Evolutionary conservation across 2,797 vertebrate genomes (phyloP).

Genomic region (Pangasius djambal): DNA sequence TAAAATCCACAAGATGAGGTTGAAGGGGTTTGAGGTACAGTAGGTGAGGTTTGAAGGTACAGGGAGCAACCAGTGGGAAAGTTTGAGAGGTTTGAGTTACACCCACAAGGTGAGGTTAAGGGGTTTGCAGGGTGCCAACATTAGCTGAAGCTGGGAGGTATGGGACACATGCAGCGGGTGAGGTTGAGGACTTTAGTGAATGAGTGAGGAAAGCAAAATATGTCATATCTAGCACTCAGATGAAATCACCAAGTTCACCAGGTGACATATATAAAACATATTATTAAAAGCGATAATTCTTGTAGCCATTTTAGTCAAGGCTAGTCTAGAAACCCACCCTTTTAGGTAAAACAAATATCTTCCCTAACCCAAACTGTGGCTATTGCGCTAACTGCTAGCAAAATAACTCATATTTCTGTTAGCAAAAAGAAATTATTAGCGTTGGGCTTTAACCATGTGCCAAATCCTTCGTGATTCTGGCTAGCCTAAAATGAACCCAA

Average conservation of each 20-base stretch:
- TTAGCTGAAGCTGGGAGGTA: neutral
- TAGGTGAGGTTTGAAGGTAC: neutral
- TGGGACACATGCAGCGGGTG: neutral
- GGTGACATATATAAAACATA: neutral
- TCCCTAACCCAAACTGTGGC: neutral
- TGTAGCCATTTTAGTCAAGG: neutral
- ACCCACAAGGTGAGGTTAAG: neutral
- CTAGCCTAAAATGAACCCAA: neutral
- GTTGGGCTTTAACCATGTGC: neutral
- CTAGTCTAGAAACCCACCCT: neutral
- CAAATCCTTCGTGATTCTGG: neutral
- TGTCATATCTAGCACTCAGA: neutral
- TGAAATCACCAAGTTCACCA: neutral
- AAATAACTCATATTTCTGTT: neutral
- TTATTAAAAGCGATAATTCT: neutral
- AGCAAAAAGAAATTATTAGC: neutral
- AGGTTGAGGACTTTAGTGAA: neutral
- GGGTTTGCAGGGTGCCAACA: neutral
- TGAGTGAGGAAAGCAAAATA: neutral
- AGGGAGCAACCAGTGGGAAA: neutral
- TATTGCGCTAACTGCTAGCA: neutral
- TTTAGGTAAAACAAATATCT: neutral
- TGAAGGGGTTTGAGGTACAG: slow-evolving; percentile 23
- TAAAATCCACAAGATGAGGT: neutral
- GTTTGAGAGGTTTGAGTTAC: neutral